Evolutionary conservation across 2,888 invertebrate genomes (phyloP), one percentile per base, ranked within the genome.

Genomic region (Cheilosia soror): DNA sequence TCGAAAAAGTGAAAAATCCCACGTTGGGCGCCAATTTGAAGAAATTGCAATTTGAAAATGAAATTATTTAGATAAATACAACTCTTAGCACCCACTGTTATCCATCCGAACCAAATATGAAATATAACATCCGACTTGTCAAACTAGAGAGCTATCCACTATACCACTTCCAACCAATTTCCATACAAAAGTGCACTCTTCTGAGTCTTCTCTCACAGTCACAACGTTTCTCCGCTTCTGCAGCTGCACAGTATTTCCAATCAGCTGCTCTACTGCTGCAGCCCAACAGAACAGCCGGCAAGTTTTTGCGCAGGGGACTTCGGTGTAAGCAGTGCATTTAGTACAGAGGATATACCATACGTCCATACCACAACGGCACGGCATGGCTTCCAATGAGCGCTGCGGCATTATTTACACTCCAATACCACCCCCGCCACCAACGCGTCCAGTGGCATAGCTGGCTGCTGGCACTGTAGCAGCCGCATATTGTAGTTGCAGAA

Each of bases 211-310:
- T 49, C 69, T 53, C 62, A 37, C 37, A 13, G 2, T 53, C 62
- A 37, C 37, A 13, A 2, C 37, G 20, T 57, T 65, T 47, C 42
- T 65, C 40, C 69, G 58, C 55, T 58, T 84, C 20, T 20, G 79
- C 83, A 84, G n/a, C 73, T 65, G 79, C 83, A 84, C 63, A 57
- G 29, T n/a, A 65, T 71, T 76, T 84, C 79, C 84, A 84, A 84
- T 80, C 84, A 84, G 84, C 84, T 84, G 84, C 75, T 84, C 47
- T 42, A 51, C 80, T 80, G 75, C 75, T 79, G 71, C 63, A 71
- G 47, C 40, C 51, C 44, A 4, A 53, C 25, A 15, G 53, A 49
- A 44, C 44, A 69, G 68, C 79, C 79, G 83, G 83, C 68, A 71
- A 80, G 76, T 55, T 33, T 76, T 63, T 57, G 66, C 66, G 62